A percentile compares a stretch with the other conserved stretches of the same genome.
Conservation (phyloP, 2,113 vertebrate species). For the Oryzias curvinotus region DNA sequence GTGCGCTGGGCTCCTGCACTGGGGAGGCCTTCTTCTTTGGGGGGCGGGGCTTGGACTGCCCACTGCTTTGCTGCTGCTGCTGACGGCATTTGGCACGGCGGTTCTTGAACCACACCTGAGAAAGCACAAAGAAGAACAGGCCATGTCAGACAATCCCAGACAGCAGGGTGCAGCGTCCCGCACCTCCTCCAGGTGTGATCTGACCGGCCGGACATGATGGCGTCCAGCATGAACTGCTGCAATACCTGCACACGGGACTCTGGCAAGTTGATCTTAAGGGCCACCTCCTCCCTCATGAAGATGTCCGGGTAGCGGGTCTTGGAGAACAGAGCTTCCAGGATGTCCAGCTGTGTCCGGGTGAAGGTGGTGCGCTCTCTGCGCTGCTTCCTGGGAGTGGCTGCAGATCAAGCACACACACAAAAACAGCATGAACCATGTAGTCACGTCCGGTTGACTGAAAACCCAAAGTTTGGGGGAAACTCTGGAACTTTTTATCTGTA, state of each 20-base stretch:
- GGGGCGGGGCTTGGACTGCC: conserved; percentile 83
- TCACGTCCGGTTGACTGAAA: too few species aligned
- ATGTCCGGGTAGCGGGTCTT: conserved; percentile 88
- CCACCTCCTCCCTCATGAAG: conserved; percentile 88
- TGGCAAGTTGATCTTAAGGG: conserved; percentile 85
- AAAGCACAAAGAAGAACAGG: neutral
- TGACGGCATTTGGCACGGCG: conserved; percentile 86
- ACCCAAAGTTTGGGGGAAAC: too few species aligned
- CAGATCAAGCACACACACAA: conserved; percentile 14
- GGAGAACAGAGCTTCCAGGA: conserved; percentile 83
- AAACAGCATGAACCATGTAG: neutral
- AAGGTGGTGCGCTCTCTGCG: conserved; percentile 85
- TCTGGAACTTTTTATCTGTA: too few species aligned
- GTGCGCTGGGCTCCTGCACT: conserved; percentile 63
- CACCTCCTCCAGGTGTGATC: neutral
- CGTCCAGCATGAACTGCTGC: conserved; percentile 10
- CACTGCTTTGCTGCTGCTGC: conserved; percentile 83
- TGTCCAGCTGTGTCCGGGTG: conserved; percentile 85
- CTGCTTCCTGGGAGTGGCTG: conserved; percentile 84
- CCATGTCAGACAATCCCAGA: neutral
- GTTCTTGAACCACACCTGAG: conserved; percentile 86
- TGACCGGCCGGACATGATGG: neutral
- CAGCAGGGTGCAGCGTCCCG: too few species aligned
- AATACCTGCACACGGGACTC: conserved; percentile 85
- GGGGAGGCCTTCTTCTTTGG: conserved; percentile 84